Conservation (phyloP, 2,113 vertebrate genomes). For the Ochotona curzoniae region DNA sequence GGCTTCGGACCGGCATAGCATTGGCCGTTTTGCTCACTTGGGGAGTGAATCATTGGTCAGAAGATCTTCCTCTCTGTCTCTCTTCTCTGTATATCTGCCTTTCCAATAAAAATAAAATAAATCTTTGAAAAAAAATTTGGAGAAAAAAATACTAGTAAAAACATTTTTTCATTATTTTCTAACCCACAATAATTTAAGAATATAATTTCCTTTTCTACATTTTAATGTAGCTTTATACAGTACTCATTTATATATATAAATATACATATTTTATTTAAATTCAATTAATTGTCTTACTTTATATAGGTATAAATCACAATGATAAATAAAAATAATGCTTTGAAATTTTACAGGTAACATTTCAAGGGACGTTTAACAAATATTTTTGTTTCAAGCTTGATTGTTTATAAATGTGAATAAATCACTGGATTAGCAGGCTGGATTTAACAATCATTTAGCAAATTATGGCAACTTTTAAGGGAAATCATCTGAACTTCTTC, state of each 20-base stretch:
- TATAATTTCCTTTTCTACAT: neutral
- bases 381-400: conserved; percentile 25
- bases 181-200: neutral
- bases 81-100: too few relatives aligned
- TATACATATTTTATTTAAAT: conserved; percentile 44
- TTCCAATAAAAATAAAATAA: too few relatives aligned
- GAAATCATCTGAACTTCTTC: neutral
- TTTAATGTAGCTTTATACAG: conserved; percentile 20
- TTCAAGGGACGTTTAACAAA: conserved; percentile 16
- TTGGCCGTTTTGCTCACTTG: too few relatives aligned
- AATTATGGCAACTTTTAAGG: neutral
- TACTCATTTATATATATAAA: neutral
- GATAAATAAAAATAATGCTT: neutral
- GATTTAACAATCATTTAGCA: conserved; percentile 34
- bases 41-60: too few relatives aligned
- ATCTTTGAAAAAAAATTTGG: too few relatives aligned
- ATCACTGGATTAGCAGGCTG: conserved; percentile 34
- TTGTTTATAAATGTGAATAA: neutral
- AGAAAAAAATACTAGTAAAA: conserved; percentile 30
- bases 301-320: neutral
- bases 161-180: conserved; percentile 46
- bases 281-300: neutral
- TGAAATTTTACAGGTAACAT: conserved; percentile 32
- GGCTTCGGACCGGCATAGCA: too few relatives aligned
- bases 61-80: too few relatives aligned